phyloP scores from a whole-genome alignment of 37 sponge, comb jelly and placozoan species.

The Haliclona indistincta region DNA sequence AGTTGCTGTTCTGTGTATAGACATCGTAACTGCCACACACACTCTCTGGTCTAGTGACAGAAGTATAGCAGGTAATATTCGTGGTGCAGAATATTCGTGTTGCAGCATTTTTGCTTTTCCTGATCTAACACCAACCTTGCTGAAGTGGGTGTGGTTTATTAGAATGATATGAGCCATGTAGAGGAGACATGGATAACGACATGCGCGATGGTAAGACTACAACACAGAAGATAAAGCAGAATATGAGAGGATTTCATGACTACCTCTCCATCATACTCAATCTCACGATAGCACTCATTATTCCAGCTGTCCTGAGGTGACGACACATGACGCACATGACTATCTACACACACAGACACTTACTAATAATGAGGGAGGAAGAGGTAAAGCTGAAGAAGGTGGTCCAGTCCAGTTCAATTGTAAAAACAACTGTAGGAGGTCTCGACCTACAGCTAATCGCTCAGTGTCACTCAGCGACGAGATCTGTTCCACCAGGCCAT shows the following conservation, averaged over 20 bases:
- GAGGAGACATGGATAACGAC: constrained; percentile 25
- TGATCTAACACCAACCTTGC: not conserved
- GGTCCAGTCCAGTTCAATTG: constrained; percentile 84
- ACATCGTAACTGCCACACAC: constrained; percentile 41
- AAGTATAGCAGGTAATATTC: not conserved
- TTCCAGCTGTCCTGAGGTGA: constrained; percentile 19
- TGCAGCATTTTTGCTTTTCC: not conserved
- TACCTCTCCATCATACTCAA: constrained; percentile 64
- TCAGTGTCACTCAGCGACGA: too few relatives aligned
- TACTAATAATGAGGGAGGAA: not conserved
- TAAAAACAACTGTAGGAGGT: constrained; percentile 53
- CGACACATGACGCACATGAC: not conserved
- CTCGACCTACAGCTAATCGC: too few relatives aligned
- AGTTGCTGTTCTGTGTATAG: constrained; percentile 56
- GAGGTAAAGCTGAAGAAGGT: not conserved
- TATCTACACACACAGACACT: not conserved
- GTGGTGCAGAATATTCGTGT: not conserved
- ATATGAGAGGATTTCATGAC: not conserved
- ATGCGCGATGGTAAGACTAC: constrained; percentile 25
- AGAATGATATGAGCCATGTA: constrained; percentile 40
- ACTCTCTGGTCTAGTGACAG: not conserved
- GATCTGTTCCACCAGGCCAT: too few relatives aligned
- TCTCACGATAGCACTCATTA: constrained; percentile 8
- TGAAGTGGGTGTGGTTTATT: not conserved
- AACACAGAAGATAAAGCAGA: not conserved